Percentiles rank a stretch among this genome's conserved stretches.
phyloP scores from a whole-genome alignment of 2,113 vertebrate genomes.

The Athene cunicularia region DNA sequence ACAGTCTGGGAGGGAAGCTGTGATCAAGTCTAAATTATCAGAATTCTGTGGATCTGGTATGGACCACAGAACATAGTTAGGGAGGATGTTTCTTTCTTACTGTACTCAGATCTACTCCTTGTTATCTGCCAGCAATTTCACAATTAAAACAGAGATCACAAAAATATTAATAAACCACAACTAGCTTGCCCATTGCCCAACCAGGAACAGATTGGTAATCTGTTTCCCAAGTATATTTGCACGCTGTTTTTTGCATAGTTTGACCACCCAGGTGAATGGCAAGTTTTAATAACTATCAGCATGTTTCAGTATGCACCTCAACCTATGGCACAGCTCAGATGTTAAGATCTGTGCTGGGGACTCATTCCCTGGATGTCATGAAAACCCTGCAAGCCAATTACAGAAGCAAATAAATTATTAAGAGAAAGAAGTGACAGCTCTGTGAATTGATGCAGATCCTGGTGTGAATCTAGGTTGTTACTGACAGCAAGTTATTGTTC shows the following conservation, averaged over 20 bases:
- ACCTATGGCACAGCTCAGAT: neutral
- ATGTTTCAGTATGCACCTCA: neutral
- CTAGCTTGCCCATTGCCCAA: neutral
- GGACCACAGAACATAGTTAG: neutral
- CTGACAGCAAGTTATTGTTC: neutral
- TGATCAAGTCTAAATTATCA: neutral
- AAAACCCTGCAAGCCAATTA: conserved; percentile 24
- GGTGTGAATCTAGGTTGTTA: neutral
- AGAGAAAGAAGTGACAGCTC: conserved; percentile 28
- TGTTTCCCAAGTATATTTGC: neutral
- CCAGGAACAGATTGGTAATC: neutral
- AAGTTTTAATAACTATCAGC: neutral
- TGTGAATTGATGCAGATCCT: neutral
- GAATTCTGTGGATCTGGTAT: neutral
- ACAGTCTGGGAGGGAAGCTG: neutral
- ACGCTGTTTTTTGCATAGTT: neutral
- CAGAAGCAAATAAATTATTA: conserved; percentile 53
- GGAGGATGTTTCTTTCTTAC: neutral
- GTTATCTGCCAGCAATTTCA: neutral
- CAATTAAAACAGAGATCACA: neutral
- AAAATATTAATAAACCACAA: neutral
- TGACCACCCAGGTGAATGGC: neutral
- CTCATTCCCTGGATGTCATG: neutral
- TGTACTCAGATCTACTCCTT: neutral
- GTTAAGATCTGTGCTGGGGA: neutral